Conservation (phyloP, 2,113 vertebrate species). For the Colossoma macropomum region DNA sequence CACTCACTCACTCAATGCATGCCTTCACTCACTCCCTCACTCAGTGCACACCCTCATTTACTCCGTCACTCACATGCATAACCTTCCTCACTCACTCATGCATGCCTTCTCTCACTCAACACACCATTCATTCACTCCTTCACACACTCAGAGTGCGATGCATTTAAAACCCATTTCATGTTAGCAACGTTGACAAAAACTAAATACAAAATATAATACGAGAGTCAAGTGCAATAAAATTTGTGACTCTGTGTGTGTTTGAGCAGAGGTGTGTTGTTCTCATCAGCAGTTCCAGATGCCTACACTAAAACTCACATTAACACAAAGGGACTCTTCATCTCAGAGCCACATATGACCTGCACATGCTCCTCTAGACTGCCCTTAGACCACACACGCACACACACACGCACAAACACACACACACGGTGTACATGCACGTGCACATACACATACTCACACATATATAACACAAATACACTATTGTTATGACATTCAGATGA, state of each 20-base stretch:
- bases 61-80: too few relatives aligned
- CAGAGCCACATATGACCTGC: slow-evolving; percentile 64
- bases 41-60: too few relatives aligned
- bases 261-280: slow-evolving; percentile 49
- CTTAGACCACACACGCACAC: slow-evolving; percentile 61
- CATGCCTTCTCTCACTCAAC: too few relatives aligned
- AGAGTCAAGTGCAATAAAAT: background rate
- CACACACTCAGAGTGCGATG: too few relatives aligned
- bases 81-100: too few relatives aligned
- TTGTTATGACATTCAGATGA: background rate
- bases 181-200: too few relatives aligned
- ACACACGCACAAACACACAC: background rate
- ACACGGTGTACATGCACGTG: slow-evolving; percentile 39
- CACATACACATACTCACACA: background rate
- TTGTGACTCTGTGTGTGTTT: background rate
- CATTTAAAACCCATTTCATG: too few relatives aligned
- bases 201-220: background rate
- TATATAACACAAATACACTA: background rate
- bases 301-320: slow-evolving; percentile 53
- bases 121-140: too few relatives aligned
- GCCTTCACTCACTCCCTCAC: too few relatives aligned
- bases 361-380: slow-evolving; percentile 65
- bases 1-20: too few relatives aligned
- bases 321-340: slow-evolving; percentile 71
- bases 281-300: slow-evolving; percentile 63